Evolutionary conservation across 2,888 invertebrate genomes (phyloP), one percentile per base, ranked within the genome.

Genomic region (Zhuqinia jingwanae): DNA sequence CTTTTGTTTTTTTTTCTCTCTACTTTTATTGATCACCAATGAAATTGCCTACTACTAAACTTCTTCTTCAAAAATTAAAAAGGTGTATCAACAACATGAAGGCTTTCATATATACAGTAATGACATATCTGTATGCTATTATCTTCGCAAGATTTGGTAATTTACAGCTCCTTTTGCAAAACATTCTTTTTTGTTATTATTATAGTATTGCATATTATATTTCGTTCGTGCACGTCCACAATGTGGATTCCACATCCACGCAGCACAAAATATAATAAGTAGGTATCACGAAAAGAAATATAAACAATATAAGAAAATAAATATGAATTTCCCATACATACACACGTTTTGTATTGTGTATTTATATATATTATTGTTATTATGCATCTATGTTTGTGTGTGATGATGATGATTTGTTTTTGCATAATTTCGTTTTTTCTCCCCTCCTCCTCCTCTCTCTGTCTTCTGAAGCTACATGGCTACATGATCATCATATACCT

Each of bases 201-300:
- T n/a, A n/a, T n/a, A n/a, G n/a, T 70, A 60, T 68, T 81, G 81
- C 27, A 65, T 79, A 79, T 79, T n/a, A n/a, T n/a, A n/a, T n/a
- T n/a, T 42, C 30, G 56, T 45, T 45, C 25, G 20, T 36, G 56
- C 75, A n/a, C n/a, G n/a, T n/a, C n/a, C n/a, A n/a, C n/a, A n/a
- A n/a, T n/a, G n/a, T n/a, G n/a, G n/a, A n/a, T n/a, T n/a, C n/a
- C n/a, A n/a, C n/a, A 30, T 76, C 36, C 53, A 76, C 53, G 56
- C 56, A 76, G n/a, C n/a, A n/a, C n/a, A n/a, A n/a, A n/a, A 36
- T 6, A 36, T 36, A 56, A 30, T 76, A 53, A 17, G 75, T 76
- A 76, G 75, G 75, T 56, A 76, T 76, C 75, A 56, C 56, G 50
- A 30, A n/a, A 27, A 13, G 13, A 53, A 65, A 65, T 22, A 20